These are phyloP conservation scores for Hippocampus kuda DNA, from an alignment of 2,797 vertebrate species.

Conservation along the genomic window DNA sequence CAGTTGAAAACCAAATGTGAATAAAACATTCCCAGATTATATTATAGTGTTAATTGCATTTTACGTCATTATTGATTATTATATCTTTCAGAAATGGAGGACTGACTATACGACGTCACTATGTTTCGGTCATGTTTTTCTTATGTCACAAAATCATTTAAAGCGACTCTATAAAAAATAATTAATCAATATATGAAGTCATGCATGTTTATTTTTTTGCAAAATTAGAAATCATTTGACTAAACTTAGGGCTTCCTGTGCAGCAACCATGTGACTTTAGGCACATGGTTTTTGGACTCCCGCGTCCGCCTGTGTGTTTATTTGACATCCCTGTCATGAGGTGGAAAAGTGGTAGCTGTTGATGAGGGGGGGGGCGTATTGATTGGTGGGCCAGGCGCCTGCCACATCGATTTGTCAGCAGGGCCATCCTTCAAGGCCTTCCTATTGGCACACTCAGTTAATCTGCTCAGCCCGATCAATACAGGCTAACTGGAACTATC, in stretches of 20 bases:
- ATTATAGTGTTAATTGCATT: too few species aligned
- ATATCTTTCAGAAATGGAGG: too few species aligned
- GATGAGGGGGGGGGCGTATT: conserved; percentile 59
- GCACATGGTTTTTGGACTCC: conserved; percentile 6
- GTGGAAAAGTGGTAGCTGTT: conserved; percentile 46
- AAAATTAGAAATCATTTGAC: not conserved
- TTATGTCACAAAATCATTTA: not conserved
- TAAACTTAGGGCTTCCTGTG: not conserved
- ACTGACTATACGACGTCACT: too few species aligned
- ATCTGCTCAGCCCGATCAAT: conserved; percentile 68
- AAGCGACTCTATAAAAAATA: not conserved
- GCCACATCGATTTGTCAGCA: conserved; percentile 60
- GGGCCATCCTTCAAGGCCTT: conserved; percentile 65
- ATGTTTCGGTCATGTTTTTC: not conserved
- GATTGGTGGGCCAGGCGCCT: conserved; percentile 62
- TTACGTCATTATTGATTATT: too few species aligned
- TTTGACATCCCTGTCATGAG: conserved; percentile 36
- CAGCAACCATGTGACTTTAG: not conserved
- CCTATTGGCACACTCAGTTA: conserved; percentile 70
- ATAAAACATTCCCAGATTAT: not conserved
- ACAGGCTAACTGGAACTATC: conserved; percentile 67
- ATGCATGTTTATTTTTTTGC: not conserved
- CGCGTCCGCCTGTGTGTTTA: conserved; percentile 13
- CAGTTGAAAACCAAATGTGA: not conserved
- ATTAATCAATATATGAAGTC: not conserved